Base-by-base conservation (phyloP, 2,113 vertebrate species). In the Aptenodytes patagonicus region DNA sequence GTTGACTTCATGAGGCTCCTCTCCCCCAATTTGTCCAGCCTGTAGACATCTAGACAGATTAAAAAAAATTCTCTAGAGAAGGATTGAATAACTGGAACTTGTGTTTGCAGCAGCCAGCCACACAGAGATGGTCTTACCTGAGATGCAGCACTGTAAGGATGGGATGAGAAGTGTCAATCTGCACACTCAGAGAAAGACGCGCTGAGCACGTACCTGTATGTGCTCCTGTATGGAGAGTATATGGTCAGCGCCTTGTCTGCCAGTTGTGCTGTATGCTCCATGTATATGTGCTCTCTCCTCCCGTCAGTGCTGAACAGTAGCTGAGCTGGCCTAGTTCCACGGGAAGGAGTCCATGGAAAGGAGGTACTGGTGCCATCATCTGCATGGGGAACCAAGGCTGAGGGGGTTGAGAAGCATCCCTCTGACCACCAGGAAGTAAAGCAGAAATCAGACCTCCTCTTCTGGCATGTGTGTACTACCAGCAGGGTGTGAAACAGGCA, bases 201-300 rank as follows among this genome's bases (percentile, higher is more conserved):
- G 17, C 15, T 38, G 15, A 40, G 20, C 1, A 5, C 3, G 3
- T 17, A 26, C 6, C 25, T 20, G 9, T 31, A 6, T 21, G 21
- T 34, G 21, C 34, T 55, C 29, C 9, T 18, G 2, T 21, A 15
- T 10, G 46, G 52, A 72, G 17, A 52, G 34, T 4, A 8, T 11
- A 34, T 1, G 16, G 34, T 16, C 38, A 76, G 36, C 1, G 15
- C 9, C 19, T 46, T 15, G 18, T 22, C 0, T 0, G 16, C 54
- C 17, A 4, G 0, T 14, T 52, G 66, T 16, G 28, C 17, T 17
- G 17, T 4, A 8, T 1, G 2, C 7, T 58, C 38, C 6, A 2
- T 3, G 9, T 16, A 0, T 18, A 12, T 16, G 38, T 58, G 9
- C 9, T 34, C 36, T n/a, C 8, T 62, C 34, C 18, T 89, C 28